Evolutionary conservation across 2,113 vertebrate species (phyloP), one percentile per base, ranked within the genome.

Genomic region (Pygoscelis antarcticus): DNA sequence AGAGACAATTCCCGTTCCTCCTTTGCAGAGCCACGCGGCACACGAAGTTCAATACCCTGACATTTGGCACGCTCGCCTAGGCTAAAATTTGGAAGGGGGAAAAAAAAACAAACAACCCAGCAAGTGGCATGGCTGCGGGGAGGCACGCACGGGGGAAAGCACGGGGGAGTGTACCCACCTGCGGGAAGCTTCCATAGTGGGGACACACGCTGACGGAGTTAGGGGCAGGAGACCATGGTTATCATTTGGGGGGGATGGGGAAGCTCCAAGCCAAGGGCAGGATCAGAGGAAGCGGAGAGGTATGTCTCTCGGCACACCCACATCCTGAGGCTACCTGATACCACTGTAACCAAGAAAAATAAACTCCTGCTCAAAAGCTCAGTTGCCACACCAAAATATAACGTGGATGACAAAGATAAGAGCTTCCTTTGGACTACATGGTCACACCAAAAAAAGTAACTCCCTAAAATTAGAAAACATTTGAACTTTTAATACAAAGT

Each of bases 391-490:
- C 46, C 16, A 66, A 89, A 95, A 92, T 13, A 62, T 4, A 38
- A 36, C 3, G 2, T 3, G 19, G 34, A 83, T 54, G 40, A 55
- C 71, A 88, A 62, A 70, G 88, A 91, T 75, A 68, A 40, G 21
- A 79, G 83, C 38, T 92, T 89, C 54, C 72, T 88, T 72, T 64
- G 74, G 54, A 61, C 38, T 75, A 84, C 11, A 36, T 1, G 6
- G n/a, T 54, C 25, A 64, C 32, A 80, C 8, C 47, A 90, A 90
- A 93, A 83, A 87, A 92, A 83, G 27, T 30, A 87, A 54, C 51
- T 64, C 26, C 23, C 85, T 84, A 96, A 89, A 94, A 95, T 96
- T 81, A 95, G 76, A 85, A 72, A 47, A 42, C 25, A 71, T 75
- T 89, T 89, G 54, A 95, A 69, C 79, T 60, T 66, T 62, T 49